A percentile compares a stretch with the other conserved stretches of the same genome.
phyloP scores from a whole-genome alignment of 2,113 vertebrate genomes.

The Macrotis lagotis region DNA sequence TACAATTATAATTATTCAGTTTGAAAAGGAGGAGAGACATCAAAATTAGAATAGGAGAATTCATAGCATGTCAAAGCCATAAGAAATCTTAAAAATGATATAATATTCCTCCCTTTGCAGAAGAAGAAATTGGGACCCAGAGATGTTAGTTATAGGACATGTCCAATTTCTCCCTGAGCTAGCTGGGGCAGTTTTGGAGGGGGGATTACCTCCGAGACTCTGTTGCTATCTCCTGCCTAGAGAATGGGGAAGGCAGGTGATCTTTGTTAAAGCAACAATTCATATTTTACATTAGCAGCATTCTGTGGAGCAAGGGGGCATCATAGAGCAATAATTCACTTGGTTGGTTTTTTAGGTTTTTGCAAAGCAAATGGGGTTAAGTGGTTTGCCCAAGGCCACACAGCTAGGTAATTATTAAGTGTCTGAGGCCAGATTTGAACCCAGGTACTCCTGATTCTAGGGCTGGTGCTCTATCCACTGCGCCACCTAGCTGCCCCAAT shows the following conservation, averaged over 20 bases:
- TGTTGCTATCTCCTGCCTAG: background rate
- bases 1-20: conserved; percentile 16
- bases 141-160: background rate
- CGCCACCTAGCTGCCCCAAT: no score
- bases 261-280: background rate
- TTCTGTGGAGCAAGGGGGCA: background rate
- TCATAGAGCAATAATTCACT: no score
- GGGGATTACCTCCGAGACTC: background rate
- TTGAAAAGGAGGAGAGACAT: background rate
- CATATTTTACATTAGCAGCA: background rate
- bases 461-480: no score
- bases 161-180: background rate
- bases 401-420: no score
- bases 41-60: background rate
- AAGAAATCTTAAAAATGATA: background rate
- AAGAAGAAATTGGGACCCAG: background rate
- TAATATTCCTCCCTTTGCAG: background rate
- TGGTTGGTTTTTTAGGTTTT: no score
- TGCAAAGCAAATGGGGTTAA: no score
- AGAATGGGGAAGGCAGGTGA: background rate
- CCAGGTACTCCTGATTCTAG: no score
- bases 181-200: background rate
- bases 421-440: no score
- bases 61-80: background rate
- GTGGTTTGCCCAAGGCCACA: no score